Base-by-base conservation (phyloP, 2,888 invertebrate genomes). In the Chrysopilus asiliformis region DNA sequence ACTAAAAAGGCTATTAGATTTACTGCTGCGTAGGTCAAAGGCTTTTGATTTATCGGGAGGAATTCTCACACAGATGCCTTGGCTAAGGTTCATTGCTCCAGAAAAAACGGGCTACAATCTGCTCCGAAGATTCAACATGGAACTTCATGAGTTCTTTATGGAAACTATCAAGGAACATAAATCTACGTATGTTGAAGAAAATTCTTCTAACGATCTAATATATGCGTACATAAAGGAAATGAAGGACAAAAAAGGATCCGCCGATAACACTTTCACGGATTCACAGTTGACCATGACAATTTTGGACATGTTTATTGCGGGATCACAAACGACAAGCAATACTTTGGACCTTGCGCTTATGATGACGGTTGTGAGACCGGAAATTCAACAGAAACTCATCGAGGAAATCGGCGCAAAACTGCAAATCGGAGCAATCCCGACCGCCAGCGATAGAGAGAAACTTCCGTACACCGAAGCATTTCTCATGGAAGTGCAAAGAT, bases 261-360 rank as follows among this genome's bases (percentile, higher is more conserved):
- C 32, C 12, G 35, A 36, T 31, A 42, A 35, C 30, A 56, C 56
- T 16, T 59, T 70, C 55, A 53, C 57, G 69, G 76, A 75, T 39
- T 70, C 72, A 4, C 76, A 79, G 49, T 52, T 79, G 34, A 58
- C 73, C 4, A 69, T 77, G 67, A 66, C 75, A 4, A 70, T 77
- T 45, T 50, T 77, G 37, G 80, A 80, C 53, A 64, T 79, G 30
- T 76, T 79, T 46, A 69, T 79, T 47, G 79, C 74, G 4, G 79
- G 79, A 3, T 66, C 71, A 0, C 68, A 69, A 45, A 78, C 77
- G 0, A 78, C 77, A 1, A 70, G 74, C 40, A 68, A 64, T 24
- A 73, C 75, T 0, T 53, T 79, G 12, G 73, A 74, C 45, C 70
- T 76, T 49, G 66, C 70, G 1, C 60, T 79, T 32, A 59, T 78